phyloP scores from a whole-genome alignment of 2,797 vertebrate genomes.

The Scarus forsteni region DNA sequence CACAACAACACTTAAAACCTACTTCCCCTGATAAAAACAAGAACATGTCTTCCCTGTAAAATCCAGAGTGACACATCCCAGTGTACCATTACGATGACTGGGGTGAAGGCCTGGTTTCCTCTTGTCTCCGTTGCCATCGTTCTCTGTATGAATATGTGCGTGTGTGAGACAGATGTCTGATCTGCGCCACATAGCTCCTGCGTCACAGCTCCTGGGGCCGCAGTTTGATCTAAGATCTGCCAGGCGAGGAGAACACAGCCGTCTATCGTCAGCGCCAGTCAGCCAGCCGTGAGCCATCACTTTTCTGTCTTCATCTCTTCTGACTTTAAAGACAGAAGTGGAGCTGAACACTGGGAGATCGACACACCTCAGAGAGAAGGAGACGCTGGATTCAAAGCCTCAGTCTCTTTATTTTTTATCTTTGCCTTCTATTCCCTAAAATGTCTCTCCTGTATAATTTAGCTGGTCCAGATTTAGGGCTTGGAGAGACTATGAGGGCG shows the following conservation, averaged over 20 bases:
- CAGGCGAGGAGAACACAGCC: slow-evolving; percentile 46
- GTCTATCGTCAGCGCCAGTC: slow-evolving; percentile 44
- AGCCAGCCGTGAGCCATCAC: slow-evolving; percentile 51
- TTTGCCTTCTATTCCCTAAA: slow-evolving; percentile 54
- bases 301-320: slow-evolving; percentile 59
- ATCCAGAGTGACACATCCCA: slow-evolving; percentile 51
- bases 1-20: slow-evolving; percentile 51
- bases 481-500: slow-evolving; percentile 68
- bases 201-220: slow-evolving; percentile 50
- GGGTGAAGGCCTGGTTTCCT: slow-evolving; percentile 36
- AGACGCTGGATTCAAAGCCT: slow-evolving; percentile 32
- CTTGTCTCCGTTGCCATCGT: slow-evolving; percentile 43
- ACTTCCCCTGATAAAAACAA: slow-evolving; percentile 37
- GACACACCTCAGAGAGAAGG: slow-evolving; percentile 28
- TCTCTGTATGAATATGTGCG: slow-evolving; percentile 15
- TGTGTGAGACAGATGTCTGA: slow-evolving; percentile 65
- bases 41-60: slow-evolving; percentile 22
- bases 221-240: slow-evolving; percentile 69
- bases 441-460: slow-evolving; percentile 79
- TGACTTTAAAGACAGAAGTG: slow-evolving; percentile 21
- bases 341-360: slow-evolving; percentile 30
- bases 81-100: slow-evolving; percentile 42
- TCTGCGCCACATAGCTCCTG: slow-evolving; percentile 48
- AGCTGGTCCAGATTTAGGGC: slow-evolving; percentile 72
- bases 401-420: slow-evolving; percentile 45